Conservation (phyloP, 2,113 vertebrate genomes). For the Amazona guildingii region DNA sequence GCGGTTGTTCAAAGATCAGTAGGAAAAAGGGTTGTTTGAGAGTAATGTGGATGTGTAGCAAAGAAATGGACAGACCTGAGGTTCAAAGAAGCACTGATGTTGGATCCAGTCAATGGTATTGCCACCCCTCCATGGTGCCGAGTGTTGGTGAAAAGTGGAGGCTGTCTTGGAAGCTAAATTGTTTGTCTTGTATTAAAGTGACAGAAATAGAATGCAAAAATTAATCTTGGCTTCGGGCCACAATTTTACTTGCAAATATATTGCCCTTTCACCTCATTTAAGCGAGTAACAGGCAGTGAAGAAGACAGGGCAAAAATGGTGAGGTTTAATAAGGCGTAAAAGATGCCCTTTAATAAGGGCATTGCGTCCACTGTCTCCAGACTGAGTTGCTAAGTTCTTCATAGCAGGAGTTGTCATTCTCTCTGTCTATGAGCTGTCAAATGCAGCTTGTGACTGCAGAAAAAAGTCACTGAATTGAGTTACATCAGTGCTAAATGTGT, state of each 20-base stretch:
- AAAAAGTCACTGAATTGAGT: not conserved
- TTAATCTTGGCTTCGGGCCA: not conserved
- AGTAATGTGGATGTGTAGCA: not conserved
- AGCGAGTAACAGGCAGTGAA: not conserved
- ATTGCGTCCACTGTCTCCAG: accelerated
- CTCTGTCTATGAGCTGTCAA: not conserved
- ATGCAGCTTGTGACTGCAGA: not conserved
- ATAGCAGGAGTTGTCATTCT: not conserved
- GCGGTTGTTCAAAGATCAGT: not conserved
- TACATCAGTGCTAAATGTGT: not conserved
- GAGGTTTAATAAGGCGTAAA: not conserved
- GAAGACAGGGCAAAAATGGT: not conserved
- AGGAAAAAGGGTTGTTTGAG: not conserved
- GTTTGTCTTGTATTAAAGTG: not conserved
- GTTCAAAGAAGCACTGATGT: not conserved
- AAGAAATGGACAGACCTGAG: not conserved
- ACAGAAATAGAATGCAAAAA: not conserved
- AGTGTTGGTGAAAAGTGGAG: not conserved
- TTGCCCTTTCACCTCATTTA: not conserved
- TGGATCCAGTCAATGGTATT: accelerated
- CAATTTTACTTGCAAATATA: not conserved
- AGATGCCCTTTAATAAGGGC: not conserved
- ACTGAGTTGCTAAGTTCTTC: not conserved
- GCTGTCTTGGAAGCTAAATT: not conserved
- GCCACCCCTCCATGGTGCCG: accelerated